Percentiles rank a stretch among this genome's conserved stretches.
These are phyloP conservation scores for Phyllotreta cruciferae DNA, from an alignment of 2,888 invertebrate species.

Conservation along the genomic window DNA sequence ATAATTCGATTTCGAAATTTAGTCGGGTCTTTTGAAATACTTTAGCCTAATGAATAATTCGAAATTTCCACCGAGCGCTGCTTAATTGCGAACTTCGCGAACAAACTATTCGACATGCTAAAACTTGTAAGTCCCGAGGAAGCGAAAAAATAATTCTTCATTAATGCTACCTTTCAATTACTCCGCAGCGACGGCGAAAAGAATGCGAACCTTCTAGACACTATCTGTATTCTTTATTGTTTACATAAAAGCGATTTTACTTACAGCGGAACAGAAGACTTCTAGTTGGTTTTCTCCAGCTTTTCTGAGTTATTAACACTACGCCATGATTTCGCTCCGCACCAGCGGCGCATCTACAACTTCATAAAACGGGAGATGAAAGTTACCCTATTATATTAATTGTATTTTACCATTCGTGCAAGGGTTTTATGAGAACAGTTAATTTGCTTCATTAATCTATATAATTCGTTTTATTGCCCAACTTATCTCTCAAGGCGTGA, in stretches of 20 bases:
- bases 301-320: slow-evolving; percentile 4
- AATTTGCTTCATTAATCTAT: too few relatives aligned
- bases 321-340: neutral
- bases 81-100: too few relatives aligned
- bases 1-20: too few relatives aligned
- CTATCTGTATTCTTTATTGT: slow-evolving; percentile 15
- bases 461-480: too few relatives aligned
- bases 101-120: too few relatives aligned
- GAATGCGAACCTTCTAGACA: slow-evolving; percentile 18
- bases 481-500: too few relatives aligned
- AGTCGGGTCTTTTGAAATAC: too few relatives aligned
- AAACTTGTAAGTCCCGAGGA: neutral
- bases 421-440: too few relatives aligned
- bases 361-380: neutral
- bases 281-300: slow-evolving; percentile 2
- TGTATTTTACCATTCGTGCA: too few relatives aligned
- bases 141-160: slow-evolving; percentile 2
- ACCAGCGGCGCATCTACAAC: neutral
- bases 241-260: slow-evolving; percentile 15
- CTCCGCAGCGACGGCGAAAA: slow-evolving; percentile 14
- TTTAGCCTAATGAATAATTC: too few relatives aligned
- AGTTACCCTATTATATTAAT: too few relatives aligned
- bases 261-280: neutral
- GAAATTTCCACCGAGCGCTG: too few relatives aligned
- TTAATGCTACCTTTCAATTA: slow-evolving; percentile 10